Evolutionary conservation across 2,113 vertebrate species (phyloP), one percentile per base, ranked within the genome.

Genomic region (Sterna hirundo): DNA sequence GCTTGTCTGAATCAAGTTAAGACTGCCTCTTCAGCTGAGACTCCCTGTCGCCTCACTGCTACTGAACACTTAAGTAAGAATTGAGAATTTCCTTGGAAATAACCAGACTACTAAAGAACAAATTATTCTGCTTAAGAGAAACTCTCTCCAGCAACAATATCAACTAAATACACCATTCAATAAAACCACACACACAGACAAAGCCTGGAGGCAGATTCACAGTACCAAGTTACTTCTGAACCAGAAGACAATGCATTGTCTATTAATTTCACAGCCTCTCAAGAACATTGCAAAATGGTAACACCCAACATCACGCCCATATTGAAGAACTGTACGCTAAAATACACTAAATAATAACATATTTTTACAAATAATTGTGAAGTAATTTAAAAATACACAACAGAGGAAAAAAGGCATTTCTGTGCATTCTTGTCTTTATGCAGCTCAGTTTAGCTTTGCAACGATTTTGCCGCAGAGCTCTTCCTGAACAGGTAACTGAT

Each of bases 11-110:
- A 69, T 46, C 18, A 64, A 82, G 36, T 62, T 72, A 64, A 68
- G 34, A n/a, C 6, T 40, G 23, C 27, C 22, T 82, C 62, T 86
- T 62, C 70, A 80, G 75, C 40, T 42, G 54, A 77, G 83, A 46
- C 68, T 86, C 75, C 62, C 26, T 76, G 46, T 36, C 1, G 0
- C 44, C 76, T 60, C 16, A 6, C 22, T 14, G 23, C 72, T 65
- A 69, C 44, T 42, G 42, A 88, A 80, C 22, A 27, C 30, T 57
- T 49, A 55, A 74, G 2, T 10, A 79, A 68, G 16, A 86, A 88
- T n/a, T 90, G 54, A 64, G 14, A 86, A 88, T 38, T 88, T 54
- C 51, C 34, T 80, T 62, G 30, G 82, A 81, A 91, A 92, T 38
- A 86, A 49, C 15, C 23, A 54, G 40, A 42, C 52, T 68, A 32